phyloP scores from a whole-genome alignment of 2,888 invertebrate genomes.

The Leptinotarsa rubiginosa region DNA sequence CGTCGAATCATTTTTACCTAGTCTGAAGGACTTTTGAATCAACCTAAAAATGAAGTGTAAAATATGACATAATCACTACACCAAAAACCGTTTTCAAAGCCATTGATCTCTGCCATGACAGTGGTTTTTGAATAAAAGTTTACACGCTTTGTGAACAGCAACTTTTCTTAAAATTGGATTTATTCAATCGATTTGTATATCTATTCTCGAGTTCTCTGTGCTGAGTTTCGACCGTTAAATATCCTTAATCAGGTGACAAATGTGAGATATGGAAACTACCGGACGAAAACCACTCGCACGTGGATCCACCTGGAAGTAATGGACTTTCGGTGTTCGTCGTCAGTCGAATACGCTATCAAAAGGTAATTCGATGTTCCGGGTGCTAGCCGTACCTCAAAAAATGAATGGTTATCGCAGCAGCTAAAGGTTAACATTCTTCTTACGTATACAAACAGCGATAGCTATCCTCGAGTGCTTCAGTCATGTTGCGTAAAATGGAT shows the following conservation, averaged over 20 bases:
- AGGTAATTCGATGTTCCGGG: background rate
- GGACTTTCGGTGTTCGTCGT: background rate
- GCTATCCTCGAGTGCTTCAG: conserved; percentile 31
- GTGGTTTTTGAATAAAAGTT: no score
- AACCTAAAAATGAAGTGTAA: no score
- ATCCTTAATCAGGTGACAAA: background rate
- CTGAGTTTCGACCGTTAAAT: background rate
- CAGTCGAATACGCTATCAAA: background rate
- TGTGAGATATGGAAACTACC: background rate
- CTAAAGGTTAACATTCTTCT: conserved; percentile 11
- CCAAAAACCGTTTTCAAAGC: no score
- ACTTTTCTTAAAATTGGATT: no score
- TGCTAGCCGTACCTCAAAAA: background rate
- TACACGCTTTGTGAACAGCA: no score
- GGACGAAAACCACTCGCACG: background rate
- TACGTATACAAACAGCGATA: conserved; percentile 20
- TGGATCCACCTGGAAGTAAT: conserved; percentile 6
- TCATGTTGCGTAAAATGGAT: conserved; percentile 45
- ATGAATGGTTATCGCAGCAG: conserved; percentile 11
- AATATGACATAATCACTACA: no score
- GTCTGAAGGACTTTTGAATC: no score
- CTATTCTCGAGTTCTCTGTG: no score
- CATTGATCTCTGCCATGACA: no score
- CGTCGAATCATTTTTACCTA: no score
- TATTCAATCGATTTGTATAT: no score